phyloP scores from a whole-genome alignment of 2,113 vertebrate genomes.

The Phrynosoma blainvillii region DNA sequence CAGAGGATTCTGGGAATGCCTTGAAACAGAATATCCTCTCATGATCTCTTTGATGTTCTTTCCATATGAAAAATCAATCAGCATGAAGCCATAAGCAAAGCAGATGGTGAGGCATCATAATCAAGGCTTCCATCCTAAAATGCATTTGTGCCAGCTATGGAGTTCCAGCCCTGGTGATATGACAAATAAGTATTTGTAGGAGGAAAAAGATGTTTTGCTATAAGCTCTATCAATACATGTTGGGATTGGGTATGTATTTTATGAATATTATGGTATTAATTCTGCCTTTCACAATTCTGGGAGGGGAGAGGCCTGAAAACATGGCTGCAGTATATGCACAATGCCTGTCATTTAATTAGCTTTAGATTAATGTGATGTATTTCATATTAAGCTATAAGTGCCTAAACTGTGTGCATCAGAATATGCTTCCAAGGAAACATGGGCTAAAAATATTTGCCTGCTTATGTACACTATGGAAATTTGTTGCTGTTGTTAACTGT shows the following conservation, averaged over 20 bases:
- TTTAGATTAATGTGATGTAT: background rate
- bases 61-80: constrained; percentile 23
- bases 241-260: background rate
- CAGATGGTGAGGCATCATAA: constrained; percentile 31
- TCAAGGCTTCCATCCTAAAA: constrained; percentile 29
- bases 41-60: constrained; percentile 21
- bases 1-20: background rate
- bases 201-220: background rate
- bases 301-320: background rate
- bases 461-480: background rate
- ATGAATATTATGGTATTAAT: background rate
- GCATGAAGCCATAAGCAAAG: constrained; percentile 30
- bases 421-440: background rate
- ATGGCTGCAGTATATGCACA: background rate
- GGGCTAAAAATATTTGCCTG: background rate
- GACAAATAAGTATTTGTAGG: background rate
- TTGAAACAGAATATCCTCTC: constrained; percentile 5
- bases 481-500: too few relatives aligned
- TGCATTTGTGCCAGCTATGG: background rate
- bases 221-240: background rate
- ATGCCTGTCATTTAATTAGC: background rate
- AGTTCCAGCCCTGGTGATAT: constrained; percentile 5
- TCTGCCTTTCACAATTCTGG: background rate
- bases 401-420: background rate
- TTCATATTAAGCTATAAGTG: background rate